Conservation (phyloP, 2,888 invertebrate genomes). For the Drosophila neotestacea region DNA sequence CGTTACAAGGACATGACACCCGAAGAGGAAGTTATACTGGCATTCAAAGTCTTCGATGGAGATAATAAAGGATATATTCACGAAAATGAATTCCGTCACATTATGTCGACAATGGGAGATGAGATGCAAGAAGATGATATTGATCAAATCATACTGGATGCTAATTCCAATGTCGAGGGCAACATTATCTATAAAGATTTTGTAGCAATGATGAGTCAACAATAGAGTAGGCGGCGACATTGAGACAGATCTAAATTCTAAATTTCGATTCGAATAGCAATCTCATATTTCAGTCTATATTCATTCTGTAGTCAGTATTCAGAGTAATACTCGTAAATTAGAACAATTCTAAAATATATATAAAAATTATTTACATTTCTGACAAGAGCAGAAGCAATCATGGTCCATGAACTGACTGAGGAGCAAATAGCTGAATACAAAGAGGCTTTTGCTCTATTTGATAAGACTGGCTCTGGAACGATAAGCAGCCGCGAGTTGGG, state of each 20-base stretch:
- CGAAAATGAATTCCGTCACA: slow-evolving; percentile 54
- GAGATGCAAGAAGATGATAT: slow-evolving; percentile 59
- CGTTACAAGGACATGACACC: slow-evolving; percentile 45
- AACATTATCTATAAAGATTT: slow-evolving; percentile 64
- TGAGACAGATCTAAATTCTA: not conserved
- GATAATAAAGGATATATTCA: slow-evolving; percentile 49
- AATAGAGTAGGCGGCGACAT: slow-evolving; percentile 35
- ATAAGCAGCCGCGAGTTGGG: slow-evolving; percentile 99
- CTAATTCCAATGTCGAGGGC: slow-evolving; percentile 61
- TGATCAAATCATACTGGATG: slow-evolving; percentile 59
- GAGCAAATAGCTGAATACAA: slow-evolving; percentile 99
- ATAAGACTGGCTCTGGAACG: slow-evolving; percentile 99
- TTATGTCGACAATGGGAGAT: slow-evolving; percentile 56
- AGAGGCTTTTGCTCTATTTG: slow-evolving; percentile 99
- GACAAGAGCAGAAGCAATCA: slow-evolving; percentile 9
- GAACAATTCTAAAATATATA: not conserved
- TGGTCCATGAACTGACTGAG: slow-evolving; percentile 91
- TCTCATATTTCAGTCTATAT: slow-evolving; percentile 1
- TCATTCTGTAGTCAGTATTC: no score
- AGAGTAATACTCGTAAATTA: slow-evolving; percentile 5
- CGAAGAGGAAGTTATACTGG: slow-evolving; percentile 64
- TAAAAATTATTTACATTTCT: not conserved
- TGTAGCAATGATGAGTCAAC: slow-evolving; percentile 54
- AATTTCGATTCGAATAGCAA: not conserved
- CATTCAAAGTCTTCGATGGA: slow-evolving; percentile 61